These are phyloP conservation scores for Cistogaster globosa DNA, from an alignment of 2,888 invertebrate genomes.

Conservation along the genomic window DNA sequence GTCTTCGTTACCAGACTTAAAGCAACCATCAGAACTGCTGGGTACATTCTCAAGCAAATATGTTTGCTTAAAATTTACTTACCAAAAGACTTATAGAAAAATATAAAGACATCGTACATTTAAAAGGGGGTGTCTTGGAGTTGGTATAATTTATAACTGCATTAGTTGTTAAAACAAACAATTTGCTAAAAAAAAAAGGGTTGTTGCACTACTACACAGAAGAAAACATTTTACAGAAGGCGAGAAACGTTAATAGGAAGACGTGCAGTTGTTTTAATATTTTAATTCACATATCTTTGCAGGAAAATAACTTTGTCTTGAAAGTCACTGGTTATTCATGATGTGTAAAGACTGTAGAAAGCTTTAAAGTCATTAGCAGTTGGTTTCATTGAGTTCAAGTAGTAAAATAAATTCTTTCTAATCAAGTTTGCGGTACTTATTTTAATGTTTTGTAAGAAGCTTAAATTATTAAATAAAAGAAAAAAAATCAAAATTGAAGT, in stretches of 20 bases:
- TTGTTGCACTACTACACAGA: constrained; percentile 74
- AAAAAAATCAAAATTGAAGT: too few relatives aligned
- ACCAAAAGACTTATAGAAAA: constrained; percentile 7
- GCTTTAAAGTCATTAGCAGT: too few relatives aligned
- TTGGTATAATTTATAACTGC: constrained; percentile 63
- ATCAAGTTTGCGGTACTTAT: too few relatives aligned
- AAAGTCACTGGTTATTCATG: too few relatives aligned
- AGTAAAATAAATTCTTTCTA: too few relatives aligned
- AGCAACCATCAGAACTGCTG: neutral
- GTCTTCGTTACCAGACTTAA: too few relatives aligned
- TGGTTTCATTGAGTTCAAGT: too few relatives aligned
- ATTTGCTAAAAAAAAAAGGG: constrained; percentile 58
- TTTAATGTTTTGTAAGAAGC: too few relatives aligned
- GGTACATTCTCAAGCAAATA: neutral
- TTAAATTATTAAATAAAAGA: too few relatives aligned
- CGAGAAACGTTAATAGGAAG: neutral
- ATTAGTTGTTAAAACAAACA: constrained; percentile 65
- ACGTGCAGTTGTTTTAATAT: neutral
- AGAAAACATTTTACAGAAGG: neutral
- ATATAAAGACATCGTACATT: constrained; percentile 6
- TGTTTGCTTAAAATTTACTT: constrained; percentile 44
- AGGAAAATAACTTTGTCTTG: too few relatives aligned
- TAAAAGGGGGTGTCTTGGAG: constrained; percentile 13
- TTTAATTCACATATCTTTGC: too few relatives aligned
- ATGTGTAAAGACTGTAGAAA: too few relatives aligned